Conservation (phyloP, 2,888 invertebrate species). For the Gasteruption jaculator region DNA sequence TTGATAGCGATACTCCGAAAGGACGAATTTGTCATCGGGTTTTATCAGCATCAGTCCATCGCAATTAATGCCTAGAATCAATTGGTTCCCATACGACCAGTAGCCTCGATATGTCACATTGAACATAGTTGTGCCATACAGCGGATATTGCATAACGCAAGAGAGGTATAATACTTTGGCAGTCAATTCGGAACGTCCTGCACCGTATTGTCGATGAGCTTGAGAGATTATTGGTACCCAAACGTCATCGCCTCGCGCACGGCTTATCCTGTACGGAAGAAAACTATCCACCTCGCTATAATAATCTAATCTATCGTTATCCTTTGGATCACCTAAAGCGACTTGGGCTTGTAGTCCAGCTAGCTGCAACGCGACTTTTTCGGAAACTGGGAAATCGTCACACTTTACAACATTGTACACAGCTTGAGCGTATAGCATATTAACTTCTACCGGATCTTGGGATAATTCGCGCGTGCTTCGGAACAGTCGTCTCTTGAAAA, state of each 20-base stretch:
- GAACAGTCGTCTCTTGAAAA: conserved; percentile 87
- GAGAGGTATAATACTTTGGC: conserved; percentile 91
- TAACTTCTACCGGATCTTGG: conserved; percentile 93
- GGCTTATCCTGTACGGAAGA: conserved; percentile 77
- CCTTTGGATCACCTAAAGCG: conserved; percentile 80
- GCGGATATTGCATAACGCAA: conserved; percentile 94
- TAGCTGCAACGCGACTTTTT: conserved; percentile 88
- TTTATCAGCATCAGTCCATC: conserved; percentile 89
- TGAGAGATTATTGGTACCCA: conserved; percentile 85
- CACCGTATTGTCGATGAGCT: conserved; percentile 86
- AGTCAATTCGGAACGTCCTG: conserved; percentile 85
- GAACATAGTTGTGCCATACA: conserved; percentile 83
- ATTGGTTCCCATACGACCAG: conserved; percentile 77
- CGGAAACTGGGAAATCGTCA: conserved; percentile 92
- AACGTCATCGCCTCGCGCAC: conserved; percentile 74
- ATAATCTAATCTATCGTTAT: conserved; percentile 75
- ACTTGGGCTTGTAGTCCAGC: conserved; percentile 94
- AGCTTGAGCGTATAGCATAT: conserved; percentile 89
- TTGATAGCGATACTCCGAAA: conserved; percentile 85
- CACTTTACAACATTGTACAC: conserved; percentile 93
- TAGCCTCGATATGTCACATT: conserved; percentile 90
- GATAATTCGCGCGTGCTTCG: conserved; percentile 84
- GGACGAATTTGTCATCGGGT: conserved; percentile 85
- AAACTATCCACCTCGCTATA: conserved; percentile 90
- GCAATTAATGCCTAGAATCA: conserved; percentile 80